A percentile compares a stretch with the other conserved stretches of the same genome.
Conservation (phyloP, 2,113 vertebrate genomes). For the Protobothrops mucrosquamatus region DNA sequence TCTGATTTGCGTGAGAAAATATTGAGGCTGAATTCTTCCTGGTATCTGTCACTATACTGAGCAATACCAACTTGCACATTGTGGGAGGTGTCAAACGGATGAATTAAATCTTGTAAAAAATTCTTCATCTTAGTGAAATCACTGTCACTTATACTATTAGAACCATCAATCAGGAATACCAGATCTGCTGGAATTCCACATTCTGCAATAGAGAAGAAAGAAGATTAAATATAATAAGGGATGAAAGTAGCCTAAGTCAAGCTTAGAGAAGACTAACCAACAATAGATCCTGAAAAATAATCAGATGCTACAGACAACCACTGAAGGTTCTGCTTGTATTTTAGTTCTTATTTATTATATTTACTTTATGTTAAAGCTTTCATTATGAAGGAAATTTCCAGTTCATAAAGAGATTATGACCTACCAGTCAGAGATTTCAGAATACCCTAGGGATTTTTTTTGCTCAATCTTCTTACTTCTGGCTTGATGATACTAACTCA, state of each 20-base stretch:
- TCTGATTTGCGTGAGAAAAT: not conserved
- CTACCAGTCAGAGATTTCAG: not conserved
- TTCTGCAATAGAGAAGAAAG: constrained; percentile 37
- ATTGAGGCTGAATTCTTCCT: constrained; percentile 44
- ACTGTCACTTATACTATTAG: constrained; percentile 52
- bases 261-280: not conserved
- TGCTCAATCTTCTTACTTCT: not conserved
- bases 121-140: constrained; percentile 62
- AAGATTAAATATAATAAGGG: not conserved
- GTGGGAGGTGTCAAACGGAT: constrained; percentile 47
- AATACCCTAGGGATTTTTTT: not conserved
- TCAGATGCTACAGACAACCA: no score
- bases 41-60: constrained; percentile 56
- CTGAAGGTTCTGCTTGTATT: not conserved
- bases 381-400: not conserved
- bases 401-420: not conserved
- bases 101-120: constrained; percentile 54
- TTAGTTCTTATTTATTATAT: not conserved
- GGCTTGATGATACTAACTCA: not conserved
- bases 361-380: not conserved
- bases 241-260: not conserved
- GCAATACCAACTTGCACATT: constrained; percentile 56
- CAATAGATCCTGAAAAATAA: not conserved
- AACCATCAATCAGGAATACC: constrained; percentile 71
- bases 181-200: constrained; percentile 63